These are phyloP conservation scores for Bos taurus DNA, from an alignment of 2,113 vertebrate species.

Conservation along the genomic window DNA sequence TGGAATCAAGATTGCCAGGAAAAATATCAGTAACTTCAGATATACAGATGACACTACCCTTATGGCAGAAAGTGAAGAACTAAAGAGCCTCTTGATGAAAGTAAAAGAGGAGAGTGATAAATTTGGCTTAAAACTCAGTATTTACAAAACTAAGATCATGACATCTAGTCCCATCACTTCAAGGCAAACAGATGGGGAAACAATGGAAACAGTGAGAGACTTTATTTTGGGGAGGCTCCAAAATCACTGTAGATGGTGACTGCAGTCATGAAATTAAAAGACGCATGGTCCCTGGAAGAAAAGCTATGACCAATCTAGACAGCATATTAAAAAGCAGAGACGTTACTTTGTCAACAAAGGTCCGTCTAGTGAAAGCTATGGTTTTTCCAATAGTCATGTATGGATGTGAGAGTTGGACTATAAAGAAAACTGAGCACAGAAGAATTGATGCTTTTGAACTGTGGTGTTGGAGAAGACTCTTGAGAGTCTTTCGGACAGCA, in stretches of 20 bases:
- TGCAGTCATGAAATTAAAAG: neutral
- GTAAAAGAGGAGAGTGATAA: neutral
- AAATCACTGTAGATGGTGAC: neutral
- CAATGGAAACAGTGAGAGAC: neutral
- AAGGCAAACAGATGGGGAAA: neutral
- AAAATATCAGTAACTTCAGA: neutral
- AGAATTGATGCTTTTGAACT: neutral
- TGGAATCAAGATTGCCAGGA: neutral
- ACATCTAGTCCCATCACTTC: neutral
- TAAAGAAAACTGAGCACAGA: neutral
- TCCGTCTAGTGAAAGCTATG: neutral
- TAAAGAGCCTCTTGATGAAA: neutral
- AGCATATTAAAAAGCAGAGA: neutral
- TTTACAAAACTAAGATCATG: neutral
- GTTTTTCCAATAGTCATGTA: neutral
- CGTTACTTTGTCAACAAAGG: neutral
- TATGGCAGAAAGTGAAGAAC: neutral
- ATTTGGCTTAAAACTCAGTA: neutral
- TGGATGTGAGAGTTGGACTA: neutral
- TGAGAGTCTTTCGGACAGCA: neutral
- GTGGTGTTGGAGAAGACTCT: neutral
- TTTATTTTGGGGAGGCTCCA: neutral
- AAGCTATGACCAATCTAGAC: neutral
- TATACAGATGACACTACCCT: neutral
- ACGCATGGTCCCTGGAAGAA: neutral